Conservation (phyloP, 53 echinoderm and acorn worm species). For the Pentamera pediparva region DNA sequence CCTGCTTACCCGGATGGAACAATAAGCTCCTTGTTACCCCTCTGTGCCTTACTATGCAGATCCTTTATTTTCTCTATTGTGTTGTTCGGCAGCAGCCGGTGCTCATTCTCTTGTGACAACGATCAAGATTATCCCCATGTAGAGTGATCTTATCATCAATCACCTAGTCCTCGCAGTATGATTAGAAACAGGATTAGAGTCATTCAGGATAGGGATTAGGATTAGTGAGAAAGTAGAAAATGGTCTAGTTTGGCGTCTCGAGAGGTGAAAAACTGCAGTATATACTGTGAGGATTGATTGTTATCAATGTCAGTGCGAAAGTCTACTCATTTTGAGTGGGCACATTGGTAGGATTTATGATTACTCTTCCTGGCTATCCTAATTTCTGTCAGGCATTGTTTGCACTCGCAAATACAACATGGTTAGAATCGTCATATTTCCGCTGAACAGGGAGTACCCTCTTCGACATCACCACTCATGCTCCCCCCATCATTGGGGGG, state of each 20-base stretch:
- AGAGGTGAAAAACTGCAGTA: too few species aligned
- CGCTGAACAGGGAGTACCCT: constrained; percentile 4
- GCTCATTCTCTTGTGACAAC: background rate
- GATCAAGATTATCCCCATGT: too few species aligned
- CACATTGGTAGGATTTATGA: background rate
- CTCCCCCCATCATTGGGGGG: background rate
- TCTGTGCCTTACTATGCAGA: background rate
- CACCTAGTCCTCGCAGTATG: too few species aligned
- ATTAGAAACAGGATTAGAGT: too few species aligned
- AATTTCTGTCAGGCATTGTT: background rate
- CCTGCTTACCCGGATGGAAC: background rate
- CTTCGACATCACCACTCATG: background rate
- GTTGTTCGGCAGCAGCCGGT: background rate
- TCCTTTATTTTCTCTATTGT: background rate
- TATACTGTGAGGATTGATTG: too few species aligned
- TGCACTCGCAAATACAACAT: background rate
- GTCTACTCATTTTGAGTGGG: constrained; percentile 12
- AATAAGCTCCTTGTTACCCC: background rate
- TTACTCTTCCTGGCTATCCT: background rate
- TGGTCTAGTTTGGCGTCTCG: too few species aligned
- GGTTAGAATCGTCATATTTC: constrained; percentile 1
- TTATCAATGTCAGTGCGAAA: too few species aligned
- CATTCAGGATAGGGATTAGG: background rate
- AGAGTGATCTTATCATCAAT: too few species aligned
- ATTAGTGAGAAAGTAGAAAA: too few species aligned